Base-by-base conservation (phyloP, 2,113 vertebrate species). In the Marcusenius ussheri region DNA sequence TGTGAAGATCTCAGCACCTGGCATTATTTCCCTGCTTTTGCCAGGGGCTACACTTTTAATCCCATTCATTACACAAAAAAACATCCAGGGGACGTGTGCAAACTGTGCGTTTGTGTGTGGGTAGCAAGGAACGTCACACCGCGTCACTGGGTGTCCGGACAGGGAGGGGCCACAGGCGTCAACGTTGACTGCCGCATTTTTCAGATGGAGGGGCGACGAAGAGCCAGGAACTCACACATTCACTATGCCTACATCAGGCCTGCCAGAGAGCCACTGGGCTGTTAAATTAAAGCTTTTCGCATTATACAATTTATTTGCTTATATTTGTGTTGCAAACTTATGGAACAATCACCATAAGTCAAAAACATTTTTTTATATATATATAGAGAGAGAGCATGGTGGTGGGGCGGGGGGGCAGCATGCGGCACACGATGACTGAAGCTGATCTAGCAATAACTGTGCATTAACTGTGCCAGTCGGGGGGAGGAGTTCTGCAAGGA, bases 201-300 rank as follows among this genome's bases (percentile, higher is more conserved):
- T 53, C 50, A 19, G 88, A 90, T 89, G 90, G 90, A 89, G 92
- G 89, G 91, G 66, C 46, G 83, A 91, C 89, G 92, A 91, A 90
- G 13, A 47, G 50, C 92, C 90, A 90, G 46, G 83, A 93, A 87
- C 87, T n/a, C 87, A 93, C 91, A 89, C 92, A 89, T 90, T 92
- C 94, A 58, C 88, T 27, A 86, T 1, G 74, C 58, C 89, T 5
- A 88, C 24, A 58, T 46, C 86, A 88, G 83, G 89, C 19, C 88
- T 83, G 83, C 91, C 89, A 90, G 93, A 80, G 92, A 94, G 91
- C 89, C 94, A 95, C 91, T 95, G 94, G 94, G 89, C 94, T 96
- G 95, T 95, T 94, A 96, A 96, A 96, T 96, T 95, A 95, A 96
- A 95, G 94, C 89, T 91, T 93, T 91, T 92, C 62, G 89, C 89